Conservation (phyloP, 2,888 invertebrate species). For the Macrosiphum euphorbiae region DNA sequence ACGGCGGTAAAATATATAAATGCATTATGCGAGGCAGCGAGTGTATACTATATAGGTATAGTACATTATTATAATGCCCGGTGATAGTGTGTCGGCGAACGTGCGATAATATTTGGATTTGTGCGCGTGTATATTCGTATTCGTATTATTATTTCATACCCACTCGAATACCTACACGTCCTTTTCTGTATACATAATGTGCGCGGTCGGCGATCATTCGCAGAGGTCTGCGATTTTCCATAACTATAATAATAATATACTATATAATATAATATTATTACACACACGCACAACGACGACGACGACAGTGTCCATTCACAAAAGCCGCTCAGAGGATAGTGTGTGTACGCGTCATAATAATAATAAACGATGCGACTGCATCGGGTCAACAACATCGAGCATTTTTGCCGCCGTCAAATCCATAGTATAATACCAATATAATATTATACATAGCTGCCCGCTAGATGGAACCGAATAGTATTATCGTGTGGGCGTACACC, state of each 20-base stretch:
- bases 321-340: not conserved
- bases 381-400: not conserved
- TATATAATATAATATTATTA: not conserved
- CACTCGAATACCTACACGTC: not conserved
- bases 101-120: constrained; percentile 29
- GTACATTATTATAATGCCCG: not conserved
- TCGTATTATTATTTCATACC: not conserved
- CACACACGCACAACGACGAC: not conserved
- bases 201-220: not conserved
- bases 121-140: not conserved
- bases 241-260: not conserved
- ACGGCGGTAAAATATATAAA: not conserved
- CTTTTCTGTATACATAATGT: not conserved
- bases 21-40: not conserved
- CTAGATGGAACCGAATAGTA: not conserved
- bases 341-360: not conserved
- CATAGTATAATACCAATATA: not conserved
- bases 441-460: not conserved
- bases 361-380: not conserved
- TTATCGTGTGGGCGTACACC: not conserved
- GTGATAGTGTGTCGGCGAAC: not conserved
- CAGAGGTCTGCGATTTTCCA: not conserved
- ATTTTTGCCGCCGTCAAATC: not conserved
- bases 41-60: not conserved
- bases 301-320: not conserved